Percentiles rank a stretch among this genome's conserved stretches.
Evolutionary conservation across 35 echinoderm and acorn worm species (phyloP).

Genomic region (Nesometra sesokonis): DNA sequence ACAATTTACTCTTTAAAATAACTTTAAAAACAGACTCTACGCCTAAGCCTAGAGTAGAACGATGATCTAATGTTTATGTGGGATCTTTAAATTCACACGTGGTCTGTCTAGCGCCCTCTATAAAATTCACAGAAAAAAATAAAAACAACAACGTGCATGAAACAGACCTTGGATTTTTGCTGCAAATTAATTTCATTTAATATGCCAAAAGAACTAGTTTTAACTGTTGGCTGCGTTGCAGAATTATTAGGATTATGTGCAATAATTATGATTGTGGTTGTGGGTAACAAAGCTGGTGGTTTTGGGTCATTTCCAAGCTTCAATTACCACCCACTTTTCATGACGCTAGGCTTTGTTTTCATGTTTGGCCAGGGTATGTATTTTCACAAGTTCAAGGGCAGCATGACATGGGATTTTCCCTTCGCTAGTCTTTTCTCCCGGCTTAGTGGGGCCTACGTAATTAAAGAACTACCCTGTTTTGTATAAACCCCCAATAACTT

Average conservation of each 20-base stretch:
- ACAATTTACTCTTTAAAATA: no score
- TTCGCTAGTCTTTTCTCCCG: no score
- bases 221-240: not conserved
- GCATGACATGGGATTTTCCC: no score
- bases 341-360: not conserved
- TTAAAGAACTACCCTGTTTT: no score
- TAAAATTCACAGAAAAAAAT: not conserved
- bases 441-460: no score
- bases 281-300: not conserved
- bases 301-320: not conserved
- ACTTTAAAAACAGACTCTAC: not conserved
- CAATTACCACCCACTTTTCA: not conserved
- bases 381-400: no score
- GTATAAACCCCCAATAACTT: no score
- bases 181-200: not conserved
- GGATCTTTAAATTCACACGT: not conserved
- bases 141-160: not conserved
- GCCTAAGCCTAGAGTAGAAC: no score
- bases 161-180: no score
- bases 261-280: not conserved
- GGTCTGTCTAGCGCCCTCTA: not conserved
- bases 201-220: not conserved
- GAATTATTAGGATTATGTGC: not conserved
- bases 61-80: no score
- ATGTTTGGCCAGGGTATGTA: not conserved